These are phyloP conservation scores for Eidolon helvum DNA, from an alignment of 2,113 vertebrate species.

Conservation along the genomic window DNA sequence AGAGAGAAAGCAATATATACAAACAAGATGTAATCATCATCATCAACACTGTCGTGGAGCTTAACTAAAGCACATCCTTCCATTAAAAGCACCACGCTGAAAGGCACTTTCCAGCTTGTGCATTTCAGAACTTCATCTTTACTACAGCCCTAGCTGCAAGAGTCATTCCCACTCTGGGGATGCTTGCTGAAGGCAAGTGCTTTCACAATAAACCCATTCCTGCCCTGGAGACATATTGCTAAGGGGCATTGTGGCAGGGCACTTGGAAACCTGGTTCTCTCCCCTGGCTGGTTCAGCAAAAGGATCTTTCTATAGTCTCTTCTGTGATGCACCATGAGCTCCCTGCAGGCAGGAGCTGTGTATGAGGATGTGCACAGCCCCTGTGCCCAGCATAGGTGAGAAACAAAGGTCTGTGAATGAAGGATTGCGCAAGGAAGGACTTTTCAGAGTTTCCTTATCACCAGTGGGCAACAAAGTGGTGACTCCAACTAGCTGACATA, in stretches of 20 bases:
- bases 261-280: background rate
- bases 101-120: slow-evolving; percentile 18
- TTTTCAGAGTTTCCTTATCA: background rate
- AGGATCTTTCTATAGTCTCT: background rate
- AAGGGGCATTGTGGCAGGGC: background rate
- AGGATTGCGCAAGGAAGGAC: background rate
- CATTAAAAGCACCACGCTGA: slow-evolving; percentile 35
- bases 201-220: background rate
- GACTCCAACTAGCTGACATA: background rate
- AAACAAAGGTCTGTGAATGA: background rate
- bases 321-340: background rate
- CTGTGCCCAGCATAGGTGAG: background rate
- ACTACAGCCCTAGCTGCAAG: background rate
- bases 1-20: slow-evolving; percentile 39
- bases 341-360: background rate
- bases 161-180: background rate
- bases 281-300: background rate
- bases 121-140: background rate
- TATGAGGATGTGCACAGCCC: background rate
- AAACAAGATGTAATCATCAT: slow-evolving; percentile 43
- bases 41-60: background rate
- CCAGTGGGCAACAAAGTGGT: background rate
- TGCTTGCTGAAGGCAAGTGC: background rate
- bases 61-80: slow-evolving; percentile 63
- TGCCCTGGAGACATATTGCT: background rate